A percentile compares a stretch with the other conserved stretches of the same genome.
These are phyloP conservation scores for Ernsta delagoae DNA, from an alignment of 2,888 invertebrate genomes.

Conservation along the genomic window DNA sequence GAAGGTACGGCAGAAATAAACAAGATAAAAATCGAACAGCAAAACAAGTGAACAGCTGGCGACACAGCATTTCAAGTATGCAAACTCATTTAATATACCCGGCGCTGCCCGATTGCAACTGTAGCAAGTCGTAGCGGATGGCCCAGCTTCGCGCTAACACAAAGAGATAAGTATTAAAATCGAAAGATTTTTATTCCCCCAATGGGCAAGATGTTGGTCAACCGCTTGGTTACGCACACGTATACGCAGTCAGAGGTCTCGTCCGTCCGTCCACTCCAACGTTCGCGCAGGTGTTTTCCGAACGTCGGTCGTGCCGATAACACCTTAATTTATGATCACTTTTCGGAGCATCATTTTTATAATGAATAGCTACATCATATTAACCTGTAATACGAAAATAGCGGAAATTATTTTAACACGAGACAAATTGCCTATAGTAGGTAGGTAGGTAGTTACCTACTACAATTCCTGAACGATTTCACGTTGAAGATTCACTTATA, in stretches of 20 bases:
- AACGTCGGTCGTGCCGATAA: constrained; percentile 40
- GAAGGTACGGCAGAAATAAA: constrained; percentile 49
- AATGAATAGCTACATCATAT: background rate
- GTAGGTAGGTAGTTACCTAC: too few relatives aligned
- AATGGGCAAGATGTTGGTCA: constrained; percentile 36
- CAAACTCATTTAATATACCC: constrained; percentile 54
- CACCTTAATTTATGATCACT: constrained; percentile 22
- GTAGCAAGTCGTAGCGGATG: constrained; percentile 30
- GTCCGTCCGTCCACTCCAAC: constrained; percentile 36
- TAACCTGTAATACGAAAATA: too few relatives aligned
- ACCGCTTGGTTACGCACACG: constrained; percentile 8
- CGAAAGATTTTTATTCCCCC: constrained; percentile 38
- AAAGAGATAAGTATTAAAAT: constrained; percentile 41
- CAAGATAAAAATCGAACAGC: constrained; percentile 57
- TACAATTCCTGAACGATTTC: too few relatives aligned
- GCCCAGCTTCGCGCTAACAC: constrained; percentile 32
- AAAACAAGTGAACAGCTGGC: constrained; percentile 63
- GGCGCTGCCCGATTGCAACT: constrained; percentile 38
- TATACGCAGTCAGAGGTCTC: constrained; percentile 31
- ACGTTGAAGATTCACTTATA: too few relatives aligned
- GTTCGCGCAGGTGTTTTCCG: constrained; percentile 44
- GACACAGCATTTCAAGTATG: constrained; percentile 61
- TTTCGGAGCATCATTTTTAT: constrained; percentile 15
- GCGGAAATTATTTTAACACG: too few relatives aligned
- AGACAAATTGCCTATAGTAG: too few relatives aligned